phyloP scores from a whole-genome alignment of 2,888 invertebrate genomes.

The Cecidostiba fungosa region DNA sequence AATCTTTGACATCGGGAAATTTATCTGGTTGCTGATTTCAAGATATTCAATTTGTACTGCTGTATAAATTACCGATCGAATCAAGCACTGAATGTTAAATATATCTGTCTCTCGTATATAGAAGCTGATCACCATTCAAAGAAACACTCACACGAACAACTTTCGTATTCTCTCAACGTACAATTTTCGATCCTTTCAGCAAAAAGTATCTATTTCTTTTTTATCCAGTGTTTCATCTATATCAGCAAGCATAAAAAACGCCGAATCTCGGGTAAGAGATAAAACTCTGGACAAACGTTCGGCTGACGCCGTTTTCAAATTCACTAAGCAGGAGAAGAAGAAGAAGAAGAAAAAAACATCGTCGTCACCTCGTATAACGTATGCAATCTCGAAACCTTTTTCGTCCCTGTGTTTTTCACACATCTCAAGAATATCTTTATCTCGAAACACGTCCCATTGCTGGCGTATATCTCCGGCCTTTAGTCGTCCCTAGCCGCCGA shows the following conservation, averaged over 20 bases:
- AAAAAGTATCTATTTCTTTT: background rate
- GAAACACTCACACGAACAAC: background rate
- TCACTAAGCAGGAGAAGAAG: background rate
- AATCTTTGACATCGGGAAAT: background rate
- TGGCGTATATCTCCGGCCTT: background rate
- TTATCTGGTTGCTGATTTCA: background rate
- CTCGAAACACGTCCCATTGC: slow-evolving; percentile 10
- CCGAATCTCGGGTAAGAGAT: background rate
- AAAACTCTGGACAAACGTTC: background rate
- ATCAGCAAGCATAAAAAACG: background rate
- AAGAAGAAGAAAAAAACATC: background rate
- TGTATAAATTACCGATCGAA: background rate
- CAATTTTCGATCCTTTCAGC: background rate
- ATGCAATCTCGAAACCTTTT: slow-evolving; percentile 40
- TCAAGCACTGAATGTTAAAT: background rate
- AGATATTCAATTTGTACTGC: background rate
- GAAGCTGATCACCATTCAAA: too few relatives aligned
- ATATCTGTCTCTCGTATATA: too few relatives aligned
- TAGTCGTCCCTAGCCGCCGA: slow-evolving; percentile 22
- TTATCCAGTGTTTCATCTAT: background rate
- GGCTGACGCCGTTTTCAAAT: background rate
- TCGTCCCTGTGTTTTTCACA: slow-evolving; percentile 50
- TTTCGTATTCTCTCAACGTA: background rate
- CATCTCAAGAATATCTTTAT: slow-evolving; percentile 60
- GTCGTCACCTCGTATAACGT: background rate